Evolutionary conservation across 2,797 vertebrate species (phyloP).

Genomic region (Coccyzus lansbergi): DNA sequence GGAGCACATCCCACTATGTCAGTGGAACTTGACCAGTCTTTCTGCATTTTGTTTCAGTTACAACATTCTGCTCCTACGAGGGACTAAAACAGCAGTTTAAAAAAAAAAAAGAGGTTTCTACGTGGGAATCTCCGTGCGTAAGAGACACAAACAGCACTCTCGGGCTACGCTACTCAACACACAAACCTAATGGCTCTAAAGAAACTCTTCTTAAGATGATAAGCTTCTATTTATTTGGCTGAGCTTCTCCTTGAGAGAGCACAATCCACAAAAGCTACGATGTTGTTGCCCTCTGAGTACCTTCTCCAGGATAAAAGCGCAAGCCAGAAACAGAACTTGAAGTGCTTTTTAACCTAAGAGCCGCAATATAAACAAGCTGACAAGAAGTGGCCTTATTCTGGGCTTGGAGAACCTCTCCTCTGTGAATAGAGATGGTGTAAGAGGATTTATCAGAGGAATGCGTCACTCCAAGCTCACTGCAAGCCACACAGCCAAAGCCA

Average conservation of each 20-base stretch:
- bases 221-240: background rate
- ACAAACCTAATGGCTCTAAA: background rate
- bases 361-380: background rate
- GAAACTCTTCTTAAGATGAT: background rate
- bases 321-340: background rate
- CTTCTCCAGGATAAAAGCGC: background rate
- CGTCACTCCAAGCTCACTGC: background rate
- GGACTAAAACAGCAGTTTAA: background rate
- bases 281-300: background rate
- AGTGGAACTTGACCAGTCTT: background rate
- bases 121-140: background rate
- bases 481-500: background rate
- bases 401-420: conserved; percentile 20
- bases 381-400: background rate
- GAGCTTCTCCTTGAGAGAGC: background rate
- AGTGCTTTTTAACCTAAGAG: background rate
- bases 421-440: conserved; percentile 3
- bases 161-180: background rate
- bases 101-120: background rate
- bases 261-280: background rate
- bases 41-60: background rate
- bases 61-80: background rate
- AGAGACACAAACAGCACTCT: background rate
- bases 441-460: conserved; percentile 40
- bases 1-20: accelerated